Evolutionary conservation across 2,888 invertebrate genomes (phyloP).

Genomic region (Cerastis leucographa): DNA sequence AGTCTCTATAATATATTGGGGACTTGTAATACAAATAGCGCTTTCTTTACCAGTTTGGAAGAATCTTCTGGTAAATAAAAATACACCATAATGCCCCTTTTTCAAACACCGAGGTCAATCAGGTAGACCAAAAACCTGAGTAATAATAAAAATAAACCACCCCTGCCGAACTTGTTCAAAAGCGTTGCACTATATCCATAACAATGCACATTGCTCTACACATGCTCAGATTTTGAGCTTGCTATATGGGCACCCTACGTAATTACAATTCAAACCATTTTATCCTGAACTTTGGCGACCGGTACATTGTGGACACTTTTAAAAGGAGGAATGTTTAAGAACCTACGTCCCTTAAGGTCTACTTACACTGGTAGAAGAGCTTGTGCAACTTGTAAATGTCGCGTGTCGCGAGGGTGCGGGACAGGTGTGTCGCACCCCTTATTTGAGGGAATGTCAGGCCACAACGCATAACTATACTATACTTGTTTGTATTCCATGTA

Average conservation of each 20-base stretch:
- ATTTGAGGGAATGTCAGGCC: constrained; percentile 86
- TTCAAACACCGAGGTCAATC: constrained; percentile 44
- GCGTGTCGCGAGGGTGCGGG: constrained; percentile 88
- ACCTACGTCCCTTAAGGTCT: constrained; percentile 70
- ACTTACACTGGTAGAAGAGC: constrained; percentile 72
- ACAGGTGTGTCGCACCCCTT: constrained; percentile 89
- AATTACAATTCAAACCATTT: constrained; percentile 67
- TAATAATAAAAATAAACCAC: constrained; percentile 78
- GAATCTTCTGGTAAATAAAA: constrained; percentile 18
- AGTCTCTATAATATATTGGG: constrained; percentile 53
- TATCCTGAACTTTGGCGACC: constrained; percentile 65
- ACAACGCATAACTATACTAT: constrained; percentile 84
- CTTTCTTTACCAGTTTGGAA: constrained; percentile 13
- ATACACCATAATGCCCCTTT: neutral
- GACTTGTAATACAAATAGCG: constrained; percentile 48
- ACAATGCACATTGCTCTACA: constrained; percentile 86
- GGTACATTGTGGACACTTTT: constrained; percentile 30
- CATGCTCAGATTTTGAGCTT: constrained; percentile 80
- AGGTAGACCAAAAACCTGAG: constrained; percentile 60
- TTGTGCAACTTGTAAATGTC: constrained; percentile 83
- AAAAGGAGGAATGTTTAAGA: constrained; percentile 4
- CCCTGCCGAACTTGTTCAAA: constrained; percentile 72
- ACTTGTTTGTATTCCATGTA: constrained; percentile 69
- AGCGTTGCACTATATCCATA: constrained; percentile 81
- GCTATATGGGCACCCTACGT: constrained; percentile 78